A percentile compares a stretch with the other conserved stretches of the same genome.
phyloP scores from a whole-genome alignment of 2,888 invertebrate genomes.

The Scaptomyza tumidula region DNA sequence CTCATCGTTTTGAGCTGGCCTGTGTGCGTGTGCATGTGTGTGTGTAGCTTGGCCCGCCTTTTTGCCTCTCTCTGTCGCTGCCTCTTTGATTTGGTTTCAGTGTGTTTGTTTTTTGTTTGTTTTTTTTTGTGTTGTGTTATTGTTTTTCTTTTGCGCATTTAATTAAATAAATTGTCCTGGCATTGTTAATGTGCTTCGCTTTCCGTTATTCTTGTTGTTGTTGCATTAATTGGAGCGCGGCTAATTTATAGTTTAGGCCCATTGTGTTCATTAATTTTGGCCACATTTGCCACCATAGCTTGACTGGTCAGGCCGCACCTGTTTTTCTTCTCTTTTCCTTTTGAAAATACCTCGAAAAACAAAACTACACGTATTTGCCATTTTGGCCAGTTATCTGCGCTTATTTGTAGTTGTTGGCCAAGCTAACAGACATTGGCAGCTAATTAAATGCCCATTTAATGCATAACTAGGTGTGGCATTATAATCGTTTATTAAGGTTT shows the following conservation, averaged over 20 bases:
- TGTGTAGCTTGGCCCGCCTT: slow-evolving; percentile 56
- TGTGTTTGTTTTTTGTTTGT: slow-evolving; percentile 15
- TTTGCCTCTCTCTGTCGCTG: slow-evolving; percentile 31
- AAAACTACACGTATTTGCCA: slow-evolving; percentile 18
- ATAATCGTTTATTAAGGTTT: neutral
- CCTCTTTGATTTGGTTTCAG: slow-evolving; percentile 32
- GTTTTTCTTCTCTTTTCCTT: slow-evolving; percentile 12
- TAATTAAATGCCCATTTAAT: slow-evolving; percentile 44
- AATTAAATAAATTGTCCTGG: slow-evolving; percentile 76
- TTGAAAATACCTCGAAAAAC: slow-evolving; percentile 21
- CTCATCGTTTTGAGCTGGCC: slow-evolving; percentile 81
- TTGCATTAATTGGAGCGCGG: slow-evolving; percentile 67
- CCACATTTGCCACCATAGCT: slow-evolving; percentile 21
- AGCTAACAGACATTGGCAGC: slow-evolving; percentile 34
- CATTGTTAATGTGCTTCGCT: slow-evolving; percentile 46
- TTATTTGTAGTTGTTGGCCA: slow-evolving; percentile 26
- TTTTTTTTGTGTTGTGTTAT: slow-evolving; percentile 1
- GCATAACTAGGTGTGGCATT: slow-evolving; percentile 27
- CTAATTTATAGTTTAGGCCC: slow-evolving; percentile 71
- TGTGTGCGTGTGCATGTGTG: neutral
- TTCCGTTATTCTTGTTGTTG: slow-evolving; percentile 25
- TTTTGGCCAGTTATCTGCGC: slow-evolving; percentile 39
- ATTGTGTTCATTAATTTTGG: slow-evolving; percentile 69
- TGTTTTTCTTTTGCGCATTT: slow-evolving; percentile 63
- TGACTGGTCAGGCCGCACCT: slow-evolving; percentile 42